phyloP scores from a whole-genome alignment of 2,113 vertebrate genomes.

The Anas platyrhynchos region DNA sequence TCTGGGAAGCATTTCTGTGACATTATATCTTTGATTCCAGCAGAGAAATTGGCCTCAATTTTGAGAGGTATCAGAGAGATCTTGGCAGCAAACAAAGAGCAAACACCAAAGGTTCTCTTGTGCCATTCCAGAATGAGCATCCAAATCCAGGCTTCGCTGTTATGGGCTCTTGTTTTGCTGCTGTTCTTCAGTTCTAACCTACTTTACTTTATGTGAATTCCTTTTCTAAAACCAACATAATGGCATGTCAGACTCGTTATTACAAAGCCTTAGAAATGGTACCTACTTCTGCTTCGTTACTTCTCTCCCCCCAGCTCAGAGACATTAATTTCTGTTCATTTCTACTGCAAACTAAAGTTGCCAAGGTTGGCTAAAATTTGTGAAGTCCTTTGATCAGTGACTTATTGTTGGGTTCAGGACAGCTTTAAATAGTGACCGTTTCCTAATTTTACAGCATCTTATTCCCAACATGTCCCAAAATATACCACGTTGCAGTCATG shows the following conservation, averaged over 20 bases:
- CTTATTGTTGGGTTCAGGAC: too few species aligned
- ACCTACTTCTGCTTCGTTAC: too few species aligned
- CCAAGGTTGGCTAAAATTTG: not conserved
- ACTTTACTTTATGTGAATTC: not conserved
- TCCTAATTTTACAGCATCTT: not conserved
- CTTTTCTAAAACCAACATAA: not conserved
- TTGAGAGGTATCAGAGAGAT: not conserved
- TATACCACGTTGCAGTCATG: not conserved
- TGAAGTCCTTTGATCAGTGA: not conserved
- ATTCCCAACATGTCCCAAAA: not conserved
- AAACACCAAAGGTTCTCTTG: not conserved
- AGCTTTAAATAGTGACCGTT: not conserved
- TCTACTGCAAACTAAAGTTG: not conserved
- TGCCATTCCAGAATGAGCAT: not conserved
- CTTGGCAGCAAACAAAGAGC: not conserved
- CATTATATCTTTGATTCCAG: not conserved
- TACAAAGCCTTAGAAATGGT: not conserved
- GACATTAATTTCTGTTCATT: not conserved
- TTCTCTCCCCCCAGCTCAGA: not conserved
- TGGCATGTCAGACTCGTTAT: too few species aligned
- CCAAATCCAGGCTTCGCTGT: not conserved
- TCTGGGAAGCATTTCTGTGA: not conserved
- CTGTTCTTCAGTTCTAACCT: not conserved
- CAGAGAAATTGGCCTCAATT: not conserved
- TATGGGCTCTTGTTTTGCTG: not conserved